A percentile compares a stretch with the other conserved stretches of the same genome.
Conservation (phyloP, 2,888 invertebrate genomes). For the Thera obeliscata region DNA sequence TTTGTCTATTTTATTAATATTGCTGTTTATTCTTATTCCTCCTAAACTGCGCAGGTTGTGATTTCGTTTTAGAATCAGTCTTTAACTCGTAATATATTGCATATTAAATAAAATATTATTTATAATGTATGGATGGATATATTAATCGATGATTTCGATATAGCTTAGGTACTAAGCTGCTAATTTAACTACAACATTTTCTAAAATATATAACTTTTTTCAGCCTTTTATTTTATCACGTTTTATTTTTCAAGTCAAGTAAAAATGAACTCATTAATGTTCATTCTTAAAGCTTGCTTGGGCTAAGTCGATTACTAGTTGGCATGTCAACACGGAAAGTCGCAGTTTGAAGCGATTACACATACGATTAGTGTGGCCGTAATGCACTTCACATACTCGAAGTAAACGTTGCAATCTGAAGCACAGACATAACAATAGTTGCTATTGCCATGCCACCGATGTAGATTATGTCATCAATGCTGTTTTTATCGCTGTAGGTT, state of each 20-base stretch:
- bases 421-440: constrained; percentile 16
- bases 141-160: background rate
- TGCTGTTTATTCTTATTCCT: constrained; percentile 35
- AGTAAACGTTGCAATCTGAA: constrained; percentile 39
- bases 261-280: constrained; percentile 10
- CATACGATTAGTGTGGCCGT: constrained; percentile 43
- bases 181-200: no score
- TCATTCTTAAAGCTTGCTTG: constrained; percentile 26
- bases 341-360: constrained; percentile 52
- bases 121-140: background rate
- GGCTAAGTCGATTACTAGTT: constrained; percentile 45
- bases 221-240: background rate
- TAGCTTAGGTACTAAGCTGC: background rate
- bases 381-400: constrained; percentile 33
- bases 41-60: constrained; percentile 47
- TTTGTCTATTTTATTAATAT: constrained; percentile 56
- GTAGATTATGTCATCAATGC: constrained; percentile 28
- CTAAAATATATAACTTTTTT: background rate
- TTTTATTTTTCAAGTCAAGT: background rate
- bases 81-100: background rate
- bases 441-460: constrained; percentile 12
- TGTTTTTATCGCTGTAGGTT: constrained; percentile 31
- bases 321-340: constrained; percentile 56
- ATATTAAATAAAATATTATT: background rate
- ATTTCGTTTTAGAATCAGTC: constrained; percentile 15